phyloP scores from a whole-genome alignment of 2,888 invertebrate genomes.

The Synanthedon formicaeformis region DNA sequence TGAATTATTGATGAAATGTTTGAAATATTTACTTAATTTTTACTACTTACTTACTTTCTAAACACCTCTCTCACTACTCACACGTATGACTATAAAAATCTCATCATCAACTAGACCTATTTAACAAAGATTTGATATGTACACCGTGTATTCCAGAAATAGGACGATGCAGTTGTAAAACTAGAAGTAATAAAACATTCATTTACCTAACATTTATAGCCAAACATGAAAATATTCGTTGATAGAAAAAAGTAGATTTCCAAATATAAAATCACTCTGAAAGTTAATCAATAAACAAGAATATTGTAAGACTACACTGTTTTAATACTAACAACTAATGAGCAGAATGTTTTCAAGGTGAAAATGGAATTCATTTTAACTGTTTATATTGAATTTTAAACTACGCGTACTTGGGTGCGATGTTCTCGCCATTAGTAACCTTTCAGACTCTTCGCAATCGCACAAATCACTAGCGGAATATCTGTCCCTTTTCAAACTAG shows the following conservation, averaged over 20 bases:
- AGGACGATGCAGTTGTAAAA: background rate
- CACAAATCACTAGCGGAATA: slow-evolving; percentile 79
- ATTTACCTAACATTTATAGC: background rate
- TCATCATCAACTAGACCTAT: slow-evolving; percentile 18
- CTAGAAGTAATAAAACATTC: background rate
- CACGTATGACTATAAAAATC: slow-evolving; percentile 11
- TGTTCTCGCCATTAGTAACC: slow-evolving; percentile 66
- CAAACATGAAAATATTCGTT: slow-evolving; percentile 16
- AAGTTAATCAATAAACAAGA: background rate
- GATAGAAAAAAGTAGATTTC: slow-evolving; percentile 18
- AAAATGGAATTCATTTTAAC: slow-evolving; percentile 45
- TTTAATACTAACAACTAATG: slow-evolving; percentile 27
- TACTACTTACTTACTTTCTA: background rate
- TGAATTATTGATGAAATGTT: no score
- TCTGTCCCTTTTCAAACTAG: slow-evolving; percentile 62
- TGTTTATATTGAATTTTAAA: slow-evolving; percentile 69
- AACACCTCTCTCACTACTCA: background rate
- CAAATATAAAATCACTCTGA: background rate
- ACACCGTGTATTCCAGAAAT: slow-evolving; percentile 16
- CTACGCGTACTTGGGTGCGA: slow-evolving; percentile 75
- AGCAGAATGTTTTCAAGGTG: slow-evolving; percentile 35
- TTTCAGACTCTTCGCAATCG: slow-evolving; percentile 69
- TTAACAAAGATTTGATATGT: slow-evolving; percentile 35
- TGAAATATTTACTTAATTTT: no score
- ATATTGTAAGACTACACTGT: background rate